Evolutionary conservation across 2,888 invertebrate species (phyloP).

Genomic region (Xylocampa areola): DNA sequence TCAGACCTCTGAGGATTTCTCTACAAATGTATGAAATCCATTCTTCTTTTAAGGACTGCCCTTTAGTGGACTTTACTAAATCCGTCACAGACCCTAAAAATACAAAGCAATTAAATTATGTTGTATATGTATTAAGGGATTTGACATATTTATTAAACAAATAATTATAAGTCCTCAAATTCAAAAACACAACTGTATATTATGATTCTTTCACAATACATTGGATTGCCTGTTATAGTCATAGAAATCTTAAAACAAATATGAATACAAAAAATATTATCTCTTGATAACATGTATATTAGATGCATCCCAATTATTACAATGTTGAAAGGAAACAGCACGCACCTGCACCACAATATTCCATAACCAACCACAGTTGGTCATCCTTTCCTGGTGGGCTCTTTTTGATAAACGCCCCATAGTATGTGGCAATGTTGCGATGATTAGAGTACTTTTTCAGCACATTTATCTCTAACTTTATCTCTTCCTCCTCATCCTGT

Average conservation of each 20-base stretch:
- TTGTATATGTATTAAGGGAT: too few relatives aligned
- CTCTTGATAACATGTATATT: too few relatives aligned
- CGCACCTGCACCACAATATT: conserved; percentile 98
- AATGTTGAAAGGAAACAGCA: too few relatives aligned
- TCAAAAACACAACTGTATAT: too few relatives aligned
- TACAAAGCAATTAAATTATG: too few relatives aligned
- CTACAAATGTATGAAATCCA: conserved; percentile 99
- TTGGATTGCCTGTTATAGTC: too few relatives aligned
- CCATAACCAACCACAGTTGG: conserved; percentile 99
- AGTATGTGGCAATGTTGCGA: conserved; percentile 99
- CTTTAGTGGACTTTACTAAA: conserved; percentile 99
- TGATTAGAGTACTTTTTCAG: conserved; percentile 99
- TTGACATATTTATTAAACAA: too few relatives aligned
- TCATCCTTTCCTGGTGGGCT: conserved; percentile 99
- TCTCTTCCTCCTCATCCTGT: conserved; percentile 99
- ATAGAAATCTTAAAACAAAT: too few relatives aligned
- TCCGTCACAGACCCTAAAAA: conserved; percentile 97
- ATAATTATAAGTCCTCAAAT: too few relatives aligned
- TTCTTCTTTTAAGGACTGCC: conserved; percentile 99
- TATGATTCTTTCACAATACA: too few relatives aligned
- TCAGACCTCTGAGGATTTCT: conserved; percentile 98
- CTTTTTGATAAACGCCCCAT: conserved; percentile 99
- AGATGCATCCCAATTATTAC: too few relatives aligned
- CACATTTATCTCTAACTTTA: conserved; percentile 99
- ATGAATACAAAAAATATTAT: too few relatives aligned